Conservation (phyloP, 2,888 invertebrate genomes). For the Metellina segmentata region DNA sequence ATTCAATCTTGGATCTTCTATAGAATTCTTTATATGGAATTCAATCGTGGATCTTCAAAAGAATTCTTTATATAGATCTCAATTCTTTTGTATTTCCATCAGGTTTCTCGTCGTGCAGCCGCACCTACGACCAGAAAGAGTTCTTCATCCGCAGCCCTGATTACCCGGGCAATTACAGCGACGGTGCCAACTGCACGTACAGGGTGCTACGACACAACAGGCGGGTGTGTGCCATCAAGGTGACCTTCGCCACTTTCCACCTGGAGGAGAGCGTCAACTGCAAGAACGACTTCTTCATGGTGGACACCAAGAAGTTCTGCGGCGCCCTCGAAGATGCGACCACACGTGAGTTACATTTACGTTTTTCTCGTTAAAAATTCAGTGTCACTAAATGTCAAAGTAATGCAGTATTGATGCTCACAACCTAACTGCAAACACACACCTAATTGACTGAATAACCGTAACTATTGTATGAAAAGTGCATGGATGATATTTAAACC, state of each 20-base stretch:
- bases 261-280: slow-evolving; percentile 78
- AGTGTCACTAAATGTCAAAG: too few relatives aligned
- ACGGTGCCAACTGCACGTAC: slow-evolving; percentile 78
- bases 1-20: too few relatives aligned
- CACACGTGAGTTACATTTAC: slow-evolving; percentile 29
- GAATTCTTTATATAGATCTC: too few relatives aligned
- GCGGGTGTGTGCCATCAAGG: slow-evolving; percentile 78
- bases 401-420: too few relatives aligned
- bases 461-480: too few relatives aligned
- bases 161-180: slow-evolving; percentile 78
- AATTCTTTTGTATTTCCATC: neutral
- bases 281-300: slow-evolving; percentile 77
- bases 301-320: slow-evolving; percentile 78
- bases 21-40: too few relatives aligned
- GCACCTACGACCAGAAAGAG: slow-evolving; percentile 76
- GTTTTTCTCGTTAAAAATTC: neutral
- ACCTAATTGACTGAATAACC: too few relatives aligned
- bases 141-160: slow-evolving; percentile 78
- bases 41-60: too few relatives aligned
- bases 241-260: slow-evolving; percentile 78
- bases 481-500: too few relatives aligned
- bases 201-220: slow-evolving; percentile 75
- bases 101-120: slow-evolving; percentile 75
- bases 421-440: too few relatives aligned
- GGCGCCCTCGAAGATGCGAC: slow-evolving; percentile 74